Evolutionary conservation across 2,113 vertebrate species (phyloP), one percentile per base, ranked within the genome.

Genomic region (Poeciliopsis turrubarensis): DNA sequence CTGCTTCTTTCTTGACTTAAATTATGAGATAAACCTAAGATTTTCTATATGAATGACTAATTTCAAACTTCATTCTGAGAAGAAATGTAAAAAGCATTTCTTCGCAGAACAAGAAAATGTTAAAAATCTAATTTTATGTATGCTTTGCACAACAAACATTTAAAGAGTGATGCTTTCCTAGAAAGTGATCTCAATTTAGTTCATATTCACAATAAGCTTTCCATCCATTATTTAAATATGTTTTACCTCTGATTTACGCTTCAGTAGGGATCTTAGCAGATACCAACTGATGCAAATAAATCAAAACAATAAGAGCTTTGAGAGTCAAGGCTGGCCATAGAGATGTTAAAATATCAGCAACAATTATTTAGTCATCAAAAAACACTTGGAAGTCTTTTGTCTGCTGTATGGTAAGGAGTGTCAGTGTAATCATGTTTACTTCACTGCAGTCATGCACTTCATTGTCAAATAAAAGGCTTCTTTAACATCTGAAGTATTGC

Each of bases 291-390:
- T 86, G 75, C 63, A 82, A 9, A 57, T 93, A 92, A 90, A 87
- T 87, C 89, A 94, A 95, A 94, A 95, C 95, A 95, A 95, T 94
- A 87, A 92, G 88, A 94, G 91, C 93, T 94, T 94, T 92, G 89
- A 95, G 88, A 93, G 91, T 93, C 94, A 92, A 93, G 93, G 91
- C 84, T 73, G 13, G 47, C 93, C 85, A 95, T 95, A 95, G 91
- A 94, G 83, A 95, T 96, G 94, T 93, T 91, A 95, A 95, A 91
- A 88, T 84, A 91, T 86, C 91, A 89, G 88, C 84, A 85, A 92
- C 91, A 91, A 91, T 95, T 93, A 95, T 94, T 94, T 93, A 93
- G 92, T 90, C 93, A 91, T 89, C 86, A 87, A 70, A 93, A 91
- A 93, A 94, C 86, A 91, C 93, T 95, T 93, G 90, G 94, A 95